Base-by-base conservation (phyloP, 2,888 invertebrate genomes). In the Ormyrus rosae region DNA sequence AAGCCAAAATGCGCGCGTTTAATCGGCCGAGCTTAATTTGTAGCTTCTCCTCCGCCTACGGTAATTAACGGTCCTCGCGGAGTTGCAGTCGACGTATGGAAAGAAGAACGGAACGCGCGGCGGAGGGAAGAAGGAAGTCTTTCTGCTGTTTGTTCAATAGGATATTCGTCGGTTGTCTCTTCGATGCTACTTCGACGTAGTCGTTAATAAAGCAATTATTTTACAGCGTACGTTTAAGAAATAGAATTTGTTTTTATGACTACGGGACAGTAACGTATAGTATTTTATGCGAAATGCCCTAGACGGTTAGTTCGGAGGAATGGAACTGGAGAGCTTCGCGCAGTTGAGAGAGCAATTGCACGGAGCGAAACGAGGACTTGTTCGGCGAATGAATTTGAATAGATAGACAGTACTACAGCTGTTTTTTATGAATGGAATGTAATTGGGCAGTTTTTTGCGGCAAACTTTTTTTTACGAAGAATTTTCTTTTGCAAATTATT, bases 351-450 rank as follows among this genome's bases (percentile, higher is more conserved):
- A 60, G 67, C 64, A 64, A 69, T 64, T 63, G 56, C 34, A 64
- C 8, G 9, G 9, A 48, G 46, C 48, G 70, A 77, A 77, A 77
- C 63, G 63, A 70, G 61, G 63, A 69, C 53, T 69, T 63, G 69
- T 76, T 69, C 63, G 55, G 55, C 53, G 63, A 76, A 76, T 70
- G 11, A 55, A 7, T 55, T 48, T 13, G 67, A 51, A 61, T 53
- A 48, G 6, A 9, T 48, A 9, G 46, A 53, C 45, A 9, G 55
- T 48, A 51, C 61, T 7, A 45, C 34, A 11, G 61, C 50, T 60
- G 34, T 60, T 60, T 60, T 61, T 60, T 48, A 56, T 65, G 64
- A 65, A 55, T 73, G 48, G 55, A 65, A 46, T 65, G 45, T 65
- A 55, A 55, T 65, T 73, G n/a, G 56, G 46, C 19, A 19, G 34